Evolutionary conservation across 2,113 vertebrate species (phyloP), one percentile per base, ranked within the genome.

Genomic region (Alectura lathami): DNA sequence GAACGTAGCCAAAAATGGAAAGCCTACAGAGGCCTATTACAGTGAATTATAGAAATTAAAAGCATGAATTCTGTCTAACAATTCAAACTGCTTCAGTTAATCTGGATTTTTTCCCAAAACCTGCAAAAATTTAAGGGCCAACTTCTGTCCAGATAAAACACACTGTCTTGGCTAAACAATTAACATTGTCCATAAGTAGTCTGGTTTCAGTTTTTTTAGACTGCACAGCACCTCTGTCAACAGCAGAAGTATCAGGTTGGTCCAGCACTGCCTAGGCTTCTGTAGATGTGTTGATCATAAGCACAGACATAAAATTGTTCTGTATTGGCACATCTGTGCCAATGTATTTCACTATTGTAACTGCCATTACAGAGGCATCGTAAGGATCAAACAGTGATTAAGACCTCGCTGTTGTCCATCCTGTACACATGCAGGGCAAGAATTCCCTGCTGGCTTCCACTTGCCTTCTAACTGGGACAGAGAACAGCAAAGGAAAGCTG

Each of bases 21-120:
- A 82, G 81, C 83, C 96, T 97, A 95, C 40, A 1, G 56, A 97
- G 95, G 81, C 85, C 93, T 93, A 14, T 97, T 96, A 81, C 23
- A 82, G 45, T 87, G 93, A 96, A 81, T 92, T 96, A 77, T 60
- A 93, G 91, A 83, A 23, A 83, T 73, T 72, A 80, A 93, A 96
- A 94, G 50, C 88, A 79, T 87, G 89, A 93, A 76, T 93, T 91
- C 90, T 88, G 91, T 92, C 84, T 91, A 63, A n/a, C 54, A 91
- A 89, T 85, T 91, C 89, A 77, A 80, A 96, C 64, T 95, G 88
- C 91, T 93, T 96, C 77, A 64, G 78, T 88, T 1, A 2, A 66
- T 69, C 70, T 96, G 96, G 95, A 94, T 40, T 74, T 59, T 10
- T 91, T 89, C 94, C 95, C 83, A 40, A 80, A 92, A 78, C 84